Conservation (phyloP, 1,140 invertebrate species). For the Ceratoteleas bidentatus region DNA sequence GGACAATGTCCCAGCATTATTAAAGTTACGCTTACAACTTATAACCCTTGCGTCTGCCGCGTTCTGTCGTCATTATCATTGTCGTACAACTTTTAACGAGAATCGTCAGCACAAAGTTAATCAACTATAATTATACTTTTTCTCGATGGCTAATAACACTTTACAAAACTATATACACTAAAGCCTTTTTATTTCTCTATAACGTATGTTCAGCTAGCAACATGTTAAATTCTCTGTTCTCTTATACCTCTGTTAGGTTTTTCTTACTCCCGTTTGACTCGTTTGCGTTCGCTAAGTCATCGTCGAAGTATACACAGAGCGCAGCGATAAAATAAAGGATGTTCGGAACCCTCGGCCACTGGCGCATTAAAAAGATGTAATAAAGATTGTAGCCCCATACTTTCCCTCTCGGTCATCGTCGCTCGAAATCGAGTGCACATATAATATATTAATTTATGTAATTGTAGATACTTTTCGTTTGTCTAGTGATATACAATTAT, state of each 20-base stretch:
- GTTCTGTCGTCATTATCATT: slow-evolving; percentile 36
- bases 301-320: slow-evolving; percentile 67
- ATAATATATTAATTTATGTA: slow-evolving; percentile 17
- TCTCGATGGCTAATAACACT: slow-evolving; percentile 76
- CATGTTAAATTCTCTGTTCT: slow-evolving; percentile 62
- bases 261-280: slow-evolving; percentile 32
- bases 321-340: slow-evolving; percentile 70
- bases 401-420: too few species aligned
- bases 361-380: slow-evolving; percentile 71
- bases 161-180: slow-evolving; percentile 82
- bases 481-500: slow-evolving; percentile 70
- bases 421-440: slow-evolving; percentile 40
- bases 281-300: slow-evolving; percentile 60
- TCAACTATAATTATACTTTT: slow-evolving; percentile 69
- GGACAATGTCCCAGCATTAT: slow-evolving; percentile 46
- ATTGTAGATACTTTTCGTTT: slow-evolving; percentile 44
- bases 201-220: slow-evolving; percentile 74
- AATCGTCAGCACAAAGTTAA: slow-evolving; percentile 69
- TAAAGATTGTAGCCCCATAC: slow-evolving; percentile 63
- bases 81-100: slow-evolving; percentile 39
- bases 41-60: slow-evolving; percentile 42
- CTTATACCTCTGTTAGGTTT: slow-evolving; percentile 48
- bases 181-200: slow-evolving; percentile 76
- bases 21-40: slow-evolving; percentile 44
- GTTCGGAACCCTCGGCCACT: slow-evolving; percentile 66